Evolutionary conservation across 2,888 invertebrate species (phyloP).

Genomic region (Odontothrips loti): DNA sequence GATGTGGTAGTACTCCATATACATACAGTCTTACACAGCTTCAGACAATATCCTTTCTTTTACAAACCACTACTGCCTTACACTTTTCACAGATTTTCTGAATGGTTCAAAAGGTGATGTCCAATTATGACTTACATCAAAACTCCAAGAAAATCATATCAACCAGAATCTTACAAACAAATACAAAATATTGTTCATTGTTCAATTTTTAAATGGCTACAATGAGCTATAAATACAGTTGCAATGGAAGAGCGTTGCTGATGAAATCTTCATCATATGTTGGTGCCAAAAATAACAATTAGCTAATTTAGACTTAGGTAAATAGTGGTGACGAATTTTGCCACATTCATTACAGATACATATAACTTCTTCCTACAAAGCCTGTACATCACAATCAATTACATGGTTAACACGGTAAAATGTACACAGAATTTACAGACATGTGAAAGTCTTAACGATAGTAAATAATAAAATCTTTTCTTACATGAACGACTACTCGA

Average conservation of each 20-base stretch:
- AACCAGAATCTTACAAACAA: too few relatives aligned
- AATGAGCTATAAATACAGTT: too few relatives aligned
- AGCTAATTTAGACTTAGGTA: too few relatives aligned
- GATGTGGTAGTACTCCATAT: background rate
- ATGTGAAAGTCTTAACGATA: background rate
- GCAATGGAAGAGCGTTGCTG: background rate
- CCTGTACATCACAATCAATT: background rate
- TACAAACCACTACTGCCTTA: too few relatives aligned
- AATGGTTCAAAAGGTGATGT: too few relatives aligned
- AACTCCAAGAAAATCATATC: too few relatives aligned
- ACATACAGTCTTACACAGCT: slow-evolving; percentile 4
- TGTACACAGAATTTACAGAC: background rate
- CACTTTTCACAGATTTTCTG: too few relatives aligned
- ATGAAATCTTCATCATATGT: background rate
- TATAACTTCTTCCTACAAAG: background rate
- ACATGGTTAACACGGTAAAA: background rate
- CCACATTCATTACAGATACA: background rate
- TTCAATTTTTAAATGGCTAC: too few relatives aligned
- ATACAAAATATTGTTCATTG: too few relatives aligned
- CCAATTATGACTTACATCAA: too few relatives aligned
- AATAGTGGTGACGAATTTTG: too few relatives aligned
- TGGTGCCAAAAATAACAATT: background rate
- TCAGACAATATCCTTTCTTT: background rate
- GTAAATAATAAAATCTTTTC: background rate
- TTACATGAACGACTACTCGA: background rate